phyloP scores from a whole-genome alignment of 1,140 invertebrate genomes.

The Maconellicoccus hirsutus region DNA sequence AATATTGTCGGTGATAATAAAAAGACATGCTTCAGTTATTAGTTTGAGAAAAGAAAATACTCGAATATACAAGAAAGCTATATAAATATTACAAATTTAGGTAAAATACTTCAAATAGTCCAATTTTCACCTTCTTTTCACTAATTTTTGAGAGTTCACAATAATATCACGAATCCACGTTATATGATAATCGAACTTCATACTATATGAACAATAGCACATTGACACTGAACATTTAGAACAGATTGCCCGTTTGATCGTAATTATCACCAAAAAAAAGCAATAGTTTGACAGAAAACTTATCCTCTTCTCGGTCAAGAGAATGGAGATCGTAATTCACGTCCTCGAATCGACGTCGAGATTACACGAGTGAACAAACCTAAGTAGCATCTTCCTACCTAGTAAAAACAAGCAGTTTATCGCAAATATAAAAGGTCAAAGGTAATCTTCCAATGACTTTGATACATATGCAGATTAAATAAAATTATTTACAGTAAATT shows the following conservation, averaged over 20 bases:
- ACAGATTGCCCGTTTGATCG: not conserved
- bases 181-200: conserved; percentile 68
- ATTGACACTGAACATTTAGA: conserved; percentile 1
- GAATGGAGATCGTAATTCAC: not conserved
- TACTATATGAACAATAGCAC: conserved; percentile 29
- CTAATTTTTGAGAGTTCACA: conserved; percentile 76
- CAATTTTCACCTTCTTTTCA: conserved; percentile 60
- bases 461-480: conserved; percentile 10
- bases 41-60: not conserved
- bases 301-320: not conserved
- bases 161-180: conserved; percentile 81
- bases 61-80: too few relatives aligned
- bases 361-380: too few relatives aligned
- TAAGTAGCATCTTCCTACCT: not conserved
- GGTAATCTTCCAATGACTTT: conserved; percentile 12
- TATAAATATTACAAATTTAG: too few relatives aligned
- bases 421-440: conserved; percentile 14
- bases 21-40: not conserved
- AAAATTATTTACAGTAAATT: conserved; percentile 17
- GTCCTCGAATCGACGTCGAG: not conserved
- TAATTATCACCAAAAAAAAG: conserved; percentile 6
- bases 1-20: not conserved
- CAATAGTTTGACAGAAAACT: too few relatives aligned
- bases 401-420: conserved; percentile 10
- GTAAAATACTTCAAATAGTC: too few relatives aligned